Percentiles rank a stretch among this genome's conserved stretches.
These are phyloP conservation scores for Apomyelois bistriatella DNA, from an alignment of 2,888 invertebrate species.

Conservation along the genomic window DNA sequence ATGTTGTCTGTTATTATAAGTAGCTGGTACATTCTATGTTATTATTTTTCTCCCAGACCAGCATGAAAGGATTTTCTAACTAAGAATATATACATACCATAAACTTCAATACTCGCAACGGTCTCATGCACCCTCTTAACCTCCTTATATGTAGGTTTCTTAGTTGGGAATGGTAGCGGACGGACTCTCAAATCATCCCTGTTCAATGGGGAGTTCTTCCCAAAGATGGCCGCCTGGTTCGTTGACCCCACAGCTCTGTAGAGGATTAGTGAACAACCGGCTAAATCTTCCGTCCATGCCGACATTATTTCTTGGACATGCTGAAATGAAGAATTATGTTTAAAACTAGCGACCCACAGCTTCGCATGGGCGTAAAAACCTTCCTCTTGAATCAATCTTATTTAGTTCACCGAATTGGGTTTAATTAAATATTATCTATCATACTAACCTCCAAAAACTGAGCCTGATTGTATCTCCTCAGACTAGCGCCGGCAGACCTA, in stretches of 20 bases:
- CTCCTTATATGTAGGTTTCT: conserved; percentile 90
- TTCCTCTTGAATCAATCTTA: too few species aligned
- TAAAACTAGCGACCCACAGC: not conserved
- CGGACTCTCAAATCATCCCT: conserved; percentile 82
- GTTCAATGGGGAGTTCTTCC: conserved; percentile 84
- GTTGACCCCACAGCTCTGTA: conserved; percentile 87
- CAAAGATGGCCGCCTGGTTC: conserved; percentile 87
- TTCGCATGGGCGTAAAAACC: too few species aligned
- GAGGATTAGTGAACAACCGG: conserved; percentile 84
- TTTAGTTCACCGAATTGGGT: too few species aligned
- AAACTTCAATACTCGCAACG: conserved; percentile 83
- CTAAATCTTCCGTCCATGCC: conserved; percentile 84
- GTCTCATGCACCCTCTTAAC: conserved; percentile 86
- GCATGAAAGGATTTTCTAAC: not conserved
- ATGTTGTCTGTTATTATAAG: too few species aligned
- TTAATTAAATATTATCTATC: not conserved
- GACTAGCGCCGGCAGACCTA: conserved; percentile 89
- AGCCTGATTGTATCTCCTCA: conserved; percentile 89
- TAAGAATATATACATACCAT: conserved; percentile 78
- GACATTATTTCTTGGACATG: conserved; percentile 86
- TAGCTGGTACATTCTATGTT: too few species aligned
- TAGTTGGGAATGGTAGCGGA: conserved; percentile 89
- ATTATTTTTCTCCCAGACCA: too few species aligned
- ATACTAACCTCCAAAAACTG: conserved; percentile 83
- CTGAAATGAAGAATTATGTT: conserved; percentile 53